phyloP scores from a whole-genome alignment of 2,888 invertebrate genomes.

The Troides aeacus region DNA sequence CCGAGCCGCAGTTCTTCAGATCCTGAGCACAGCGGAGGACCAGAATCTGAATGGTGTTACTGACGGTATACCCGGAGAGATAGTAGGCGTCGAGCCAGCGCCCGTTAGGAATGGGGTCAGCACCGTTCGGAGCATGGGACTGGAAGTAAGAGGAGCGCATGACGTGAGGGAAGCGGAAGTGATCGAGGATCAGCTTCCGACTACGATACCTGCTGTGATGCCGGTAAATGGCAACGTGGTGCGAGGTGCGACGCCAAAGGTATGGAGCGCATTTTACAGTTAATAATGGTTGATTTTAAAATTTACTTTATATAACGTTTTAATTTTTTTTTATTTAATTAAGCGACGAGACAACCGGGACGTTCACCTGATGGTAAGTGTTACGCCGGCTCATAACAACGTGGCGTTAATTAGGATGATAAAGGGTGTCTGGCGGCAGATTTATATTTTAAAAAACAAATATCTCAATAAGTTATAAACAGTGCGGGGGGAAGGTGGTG shows the following conservation, averaged over 20 bases:
- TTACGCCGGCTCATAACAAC: too few relatives aligned
- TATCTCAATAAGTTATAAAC: too few relatives aligned
- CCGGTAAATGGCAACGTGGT: conserved; percentile 42
- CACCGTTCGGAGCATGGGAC: neutral
- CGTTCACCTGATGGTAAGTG: too few relatives aligned
- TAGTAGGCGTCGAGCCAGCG: conserved; percentile 81
- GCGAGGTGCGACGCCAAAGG: conserved; percentile 55
- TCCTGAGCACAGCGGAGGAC: conserved; percentile 85
- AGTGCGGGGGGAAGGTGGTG: too few relatives aligned
- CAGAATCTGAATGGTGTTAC: conserved; percentile 81
- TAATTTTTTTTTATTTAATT: too few relatives aligned
- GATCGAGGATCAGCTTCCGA: conserved; percentile 30
- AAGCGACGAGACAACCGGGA: too few relatives aligned
- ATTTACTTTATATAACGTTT: neutral
- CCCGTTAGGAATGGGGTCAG: conserved; percentile 42
- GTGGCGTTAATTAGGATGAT: too few relatives aligned
- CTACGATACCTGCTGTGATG: conserved; percentile 28
- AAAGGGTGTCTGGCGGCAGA: too few relatives aligned
- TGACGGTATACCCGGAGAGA: conserved; percentile 81
- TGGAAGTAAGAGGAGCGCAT: neutral
- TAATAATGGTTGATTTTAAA: neutral
- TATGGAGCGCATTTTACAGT: conserved; percentile 30
- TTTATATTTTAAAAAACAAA: too few relatives aligned
- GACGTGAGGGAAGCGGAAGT: conserved; percentile 17
- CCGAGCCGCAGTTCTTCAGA: conserved; percentile 87